These are phyloP conservation scores for Protula sp. DNA, from an alignment of 2,888 invertebrate species.

Conservation along the genomic window DNA sequence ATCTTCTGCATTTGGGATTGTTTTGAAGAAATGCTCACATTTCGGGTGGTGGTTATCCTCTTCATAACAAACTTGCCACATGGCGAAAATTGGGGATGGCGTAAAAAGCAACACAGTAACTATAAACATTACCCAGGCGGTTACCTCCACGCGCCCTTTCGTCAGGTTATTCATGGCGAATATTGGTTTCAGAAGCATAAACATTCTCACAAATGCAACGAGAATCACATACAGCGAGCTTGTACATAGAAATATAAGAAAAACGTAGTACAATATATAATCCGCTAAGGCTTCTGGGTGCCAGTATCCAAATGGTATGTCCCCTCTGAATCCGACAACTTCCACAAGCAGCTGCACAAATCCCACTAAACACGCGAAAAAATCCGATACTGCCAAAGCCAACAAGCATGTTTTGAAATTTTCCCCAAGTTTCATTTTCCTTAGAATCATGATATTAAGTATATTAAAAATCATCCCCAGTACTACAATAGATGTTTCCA, in stretches of 20 bases:
- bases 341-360: constrained; percentile 9
- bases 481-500: background rate
- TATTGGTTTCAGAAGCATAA: constrained; percentile 3
- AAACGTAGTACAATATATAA: constrained; percentile 10
- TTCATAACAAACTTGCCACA: constrained; percentile 11
- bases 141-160: background rate
- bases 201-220: constrained; percentile 4
- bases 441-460: background rate
- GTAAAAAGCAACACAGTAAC: constrained; percentile 5
- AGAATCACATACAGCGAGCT: constrained; percentile 8
- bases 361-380: constrained; percentile 4
- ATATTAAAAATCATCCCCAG: background rate
- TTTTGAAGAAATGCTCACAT: background rate
- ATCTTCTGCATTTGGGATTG: background rate
- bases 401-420: constrained; percentile 8
- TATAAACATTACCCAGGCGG: background rate
- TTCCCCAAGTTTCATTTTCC: background rate
- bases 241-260: constrained; percentile 4
- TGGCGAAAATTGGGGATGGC: constrained; percentile 1
- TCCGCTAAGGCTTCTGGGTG: constrained; percentile 3
- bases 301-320: constrained; percentile 7
- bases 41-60: background rate
- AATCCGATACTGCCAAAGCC: constrained; percentile 8
- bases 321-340: constrained; percentile 2
- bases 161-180: constrained; percentile 2